These are phyloP conservation scores for Hippopotamus amphibius DNA, from an alignment of 2,113 vertebrate genomes.

Conservation along the genomic window DNA sequence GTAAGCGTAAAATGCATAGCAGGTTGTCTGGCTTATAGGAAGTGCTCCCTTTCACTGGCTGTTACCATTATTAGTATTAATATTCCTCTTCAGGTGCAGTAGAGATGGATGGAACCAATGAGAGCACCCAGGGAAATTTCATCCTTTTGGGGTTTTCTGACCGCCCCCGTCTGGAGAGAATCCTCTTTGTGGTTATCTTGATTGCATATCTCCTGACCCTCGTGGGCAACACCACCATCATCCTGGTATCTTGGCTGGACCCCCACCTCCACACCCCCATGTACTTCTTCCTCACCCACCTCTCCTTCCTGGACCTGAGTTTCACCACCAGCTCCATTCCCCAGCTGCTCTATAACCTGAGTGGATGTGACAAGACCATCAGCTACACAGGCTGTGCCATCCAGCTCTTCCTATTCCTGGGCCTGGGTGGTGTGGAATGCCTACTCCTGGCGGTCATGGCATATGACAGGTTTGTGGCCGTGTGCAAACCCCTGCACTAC, in stretches of 20 bases:
- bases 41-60: background rate
- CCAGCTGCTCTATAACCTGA: conserved; percentile 68
- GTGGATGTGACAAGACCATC: conserved; percentile 39
- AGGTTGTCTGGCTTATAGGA: background rate
- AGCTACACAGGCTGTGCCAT: conserved; percentile 63
- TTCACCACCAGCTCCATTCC: conserved; percentile 75
- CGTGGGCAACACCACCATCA: conserved; percentile 58
- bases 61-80: background rate
- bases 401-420: conserved; percentile 70
- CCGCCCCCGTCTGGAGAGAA: conserved; percentile 34
- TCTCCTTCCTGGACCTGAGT: conserved; percentile 75
- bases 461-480: conserved; percentile 54
- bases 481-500: conserved; percentile 72
- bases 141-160: conserved; percentile 68
- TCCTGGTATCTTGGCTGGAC: conserved; percentile 54
- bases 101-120: conserved; percentile 35
- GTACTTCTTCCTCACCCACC: conserved; percentile 78
- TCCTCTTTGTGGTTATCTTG: conserved; percentile 67
- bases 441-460: conserved; percentile 70
- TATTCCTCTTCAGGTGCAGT: background rate
- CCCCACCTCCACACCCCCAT: conserved; percentile 54
- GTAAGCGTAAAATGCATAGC: background rate
- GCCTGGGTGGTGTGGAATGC: conserved; percentile 64
- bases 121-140: conserved; percentile 3
- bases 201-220: conserved; percentile 65